Evolutionary conservation across 2,113 vertebrate genomes (phyloP).

Genomic region (Pipa parva): DNA sequence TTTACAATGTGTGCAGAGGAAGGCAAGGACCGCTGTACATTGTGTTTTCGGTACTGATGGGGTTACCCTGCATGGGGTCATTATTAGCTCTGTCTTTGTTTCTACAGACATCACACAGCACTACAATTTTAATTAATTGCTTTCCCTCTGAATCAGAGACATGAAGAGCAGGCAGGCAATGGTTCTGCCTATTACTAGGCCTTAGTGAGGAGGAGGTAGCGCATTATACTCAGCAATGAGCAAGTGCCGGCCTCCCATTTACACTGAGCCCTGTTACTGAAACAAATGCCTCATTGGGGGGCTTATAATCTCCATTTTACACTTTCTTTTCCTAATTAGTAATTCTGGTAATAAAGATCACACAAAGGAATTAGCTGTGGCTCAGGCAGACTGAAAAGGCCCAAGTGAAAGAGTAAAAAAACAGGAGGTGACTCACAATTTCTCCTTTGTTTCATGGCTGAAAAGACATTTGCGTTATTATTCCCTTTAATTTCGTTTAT

Average conservation of each 20-base stretch:
- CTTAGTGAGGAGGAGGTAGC: neutral
- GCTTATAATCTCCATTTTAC: conserved; percentile 33
- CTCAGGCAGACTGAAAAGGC: no score
- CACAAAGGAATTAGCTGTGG: conserved; percentile 13
- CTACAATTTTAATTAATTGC: conserved; percentile 40
- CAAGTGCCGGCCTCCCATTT: conserved; percentile 19
- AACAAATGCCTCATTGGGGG: conserved; percentile 42
- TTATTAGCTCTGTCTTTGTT: conserved; percentile 20
- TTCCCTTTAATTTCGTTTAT: no score
- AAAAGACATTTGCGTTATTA: no score
- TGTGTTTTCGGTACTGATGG: neutral
- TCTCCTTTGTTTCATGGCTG: neutral
- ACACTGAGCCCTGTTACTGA: conserved; percentile 35
- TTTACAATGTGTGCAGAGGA: no score
- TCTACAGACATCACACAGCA: conserved; percentile 18
- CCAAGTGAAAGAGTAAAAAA: neutral
- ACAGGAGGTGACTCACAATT: neutral
- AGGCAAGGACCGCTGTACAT: neutral
- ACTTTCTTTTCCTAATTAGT: conserved; percentile 41
- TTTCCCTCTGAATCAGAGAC: conserved; percentile 31
- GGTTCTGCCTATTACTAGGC: conserved; percentile 30
- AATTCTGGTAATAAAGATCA: conserved; percentile 33
- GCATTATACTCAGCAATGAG: neutral
- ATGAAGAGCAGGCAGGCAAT: conserved; percentile 21
- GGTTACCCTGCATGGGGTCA: conserved; percentile 30